Conservation (phyloP, 2,888 invertebrate genomes). For the Monochamus alternatus region DNA sequence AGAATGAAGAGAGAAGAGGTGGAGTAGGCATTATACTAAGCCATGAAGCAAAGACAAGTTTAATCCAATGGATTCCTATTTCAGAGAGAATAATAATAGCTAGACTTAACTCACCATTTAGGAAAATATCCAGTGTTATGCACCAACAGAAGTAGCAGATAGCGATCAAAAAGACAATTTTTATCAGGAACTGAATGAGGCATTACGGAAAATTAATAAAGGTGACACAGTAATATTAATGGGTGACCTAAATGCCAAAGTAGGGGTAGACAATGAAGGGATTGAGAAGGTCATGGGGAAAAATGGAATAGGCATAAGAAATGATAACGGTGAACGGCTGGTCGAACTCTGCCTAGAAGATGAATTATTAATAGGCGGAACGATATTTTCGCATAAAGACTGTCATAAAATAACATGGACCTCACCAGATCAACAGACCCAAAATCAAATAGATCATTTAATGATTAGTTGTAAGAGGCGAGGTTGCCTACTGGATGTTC, state of each 20-base stretch:
- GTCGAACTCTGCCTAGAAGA: background rate
- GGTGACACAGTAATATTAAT: background rate
- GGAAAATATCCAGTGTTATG: no score
- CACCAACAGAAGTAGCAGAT: no score
- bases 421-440: background rate
- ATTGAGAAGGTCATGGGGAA: background rate
- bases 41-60: no score
- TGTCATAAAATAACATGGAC: slow-evolving; percentile 4
- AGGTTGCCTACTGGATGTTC: slow-evolving; percentile 2
- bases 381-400: background rate
- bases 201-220: background rate
- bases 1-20: slow-evolving; percentile 1
- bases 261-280: background rate
- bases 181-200: background rate
- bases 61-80: no score
- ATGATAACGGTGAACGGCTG: background rate
- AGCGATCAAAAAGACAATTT: no score
- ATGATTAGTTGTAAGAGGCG: background rate
- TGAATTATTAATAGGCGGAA: slow-evolving; percentile 2
- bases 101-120: no score
- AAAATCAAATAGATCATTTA: slow-evolving; percentile 7
- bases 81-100: no score
- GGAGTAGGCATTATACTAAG: no score
- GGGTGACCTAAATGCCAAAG: slow-evolving; percentile 1
- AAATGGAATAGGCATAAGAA: background rate